phyloP scores from a whole-genome alignment of 2,797 vertebrate species.

The Holocentrus rufus region DNA sequence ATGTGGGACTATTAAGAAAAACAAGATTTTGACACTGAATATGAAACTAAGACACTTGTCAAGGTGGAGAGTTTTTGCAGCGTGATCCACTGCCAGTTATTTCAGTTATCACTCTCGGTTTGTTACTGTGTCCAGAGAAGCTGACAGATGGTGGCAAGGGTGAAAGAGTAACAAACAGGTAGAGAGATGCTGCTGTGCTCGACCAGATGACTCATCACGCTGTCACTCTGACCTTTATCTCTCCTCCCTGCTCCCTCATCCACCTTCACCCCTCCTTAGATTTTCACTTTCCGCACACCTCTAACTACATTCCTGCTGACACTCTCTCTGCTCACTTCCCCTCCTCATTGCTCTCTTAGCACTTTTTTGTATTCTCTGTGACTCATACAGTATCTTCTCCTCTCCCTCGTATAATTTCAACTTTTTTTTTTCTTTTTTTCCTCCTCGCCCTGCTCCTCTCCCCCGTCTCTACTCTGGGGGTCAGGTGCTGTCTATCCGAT shows the following conservation, averaged over 20 bases:
- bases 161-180: conserved; percentile 28
- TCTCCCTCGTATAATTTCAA: conserved; percentile 8
- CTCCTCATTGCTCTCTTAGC: not conserved
- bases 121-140: conserved; percentile 56
- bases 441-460: not conserved
- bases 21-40: too few relatives aligned
- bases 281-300: conserved; percentile 55
- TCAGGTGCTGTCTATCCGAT: not conserved
- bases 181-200: conserved; percentile 42
- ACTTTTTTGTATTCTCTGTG: not conserved
- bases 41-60: too few relatives aligned
- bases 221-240: conserved; percentile 72
- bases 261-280: conserved; percentile 24
- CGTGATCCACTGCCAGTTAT: conserved; percentile 36
- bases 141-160: conserved; percentile 34
- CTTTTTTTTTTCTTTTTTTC: not conserved
- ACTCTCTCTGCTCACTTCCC: not conserved
- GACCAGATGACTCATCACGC: conserved; percentile 72
- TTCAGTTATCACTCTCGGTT: not conserved
- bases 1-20: too few relatives aligned
- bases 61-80: too few relatives aligned
- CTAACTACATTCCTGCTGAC: conserved; percentile 32
- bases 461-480: not conserved
- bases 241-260: conserved; percentile 48
- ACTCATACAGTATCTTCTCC: not conserved